A percentile compares a stretch with the other conserved stretches of the same genome.
Evolutionary conservation across 1,140 invertebrate species (phyloP).

Genomic region (Drosophila persimilis): DNA sequence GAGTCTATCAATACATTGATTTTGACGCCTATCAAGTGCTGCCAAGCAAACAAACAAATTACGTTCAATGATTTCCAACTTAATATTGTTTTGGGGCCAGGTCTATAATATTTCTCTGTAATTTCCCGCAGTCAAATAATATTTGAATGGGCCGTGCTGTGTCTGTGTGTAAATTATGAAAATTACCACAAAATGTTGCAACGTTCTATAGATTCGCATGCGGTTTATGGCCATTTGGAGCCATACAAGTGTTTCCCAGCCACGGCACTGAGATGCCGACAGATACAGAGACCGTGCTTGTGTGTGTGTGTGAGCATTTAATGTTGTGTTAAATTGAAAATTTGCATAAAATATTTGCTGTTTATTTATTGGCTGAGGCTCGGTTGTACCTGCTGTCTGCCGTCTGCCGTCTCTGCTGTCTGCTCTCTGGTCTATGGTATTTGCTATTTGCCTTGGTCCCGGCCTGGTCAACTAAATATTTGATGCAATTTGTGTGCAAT

Average conservation of each 20-base stretch:
- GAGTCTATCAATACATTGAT: conserved; percentile 44
- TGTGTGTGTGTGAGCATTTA: conserved; percentile 53
- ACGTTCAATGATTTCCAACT: conserved; percentile 59
- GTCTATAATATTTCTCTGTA: conserved; percentile 12
- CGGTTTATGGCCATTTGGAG: conserved; percentile 41
- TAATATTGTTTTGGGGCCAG: conserved; percentile 32
- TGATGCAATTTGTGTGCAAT: conserved; percentile 79
- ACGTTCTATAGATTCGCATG: conserved; percentile 38
- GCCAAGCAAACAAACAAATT: conserved; percentile 52
- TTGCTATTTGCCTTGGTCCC: conserved; percentile 38
- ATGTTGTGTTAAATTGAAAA: conserved; percentile 81
- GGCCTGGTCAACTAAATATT: conserved; percentile 71
- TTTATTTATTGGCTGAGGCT: conserved; percentile 67
- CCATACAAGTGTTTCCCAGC: no score
- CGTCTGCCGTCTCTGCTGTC: no score
- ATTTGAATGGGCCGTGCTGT: conserved; percentile 40
- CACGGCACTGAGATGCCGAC: conserved; percentile 3
- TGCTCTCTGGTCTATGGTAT: neutral
- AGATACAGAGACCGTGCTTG: conserved; percentile 12
- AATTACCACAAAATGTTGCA: conserved; percentile 65
- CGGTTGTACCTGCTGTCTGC: neutral
- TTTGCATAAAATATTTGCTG: conserved; percentile 80
- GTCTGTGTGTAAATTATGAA: conserved; percentile 69
- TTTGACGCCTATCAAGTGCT: conserved; percentile 44
- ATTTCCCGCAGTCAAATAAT: conserved; percentile 68